These are phyloP conservation scores for Notothenia coriiceps DNA, from an alignment of 2,113 vertebrate genomes.

Conservation along the genomic window DNA sequence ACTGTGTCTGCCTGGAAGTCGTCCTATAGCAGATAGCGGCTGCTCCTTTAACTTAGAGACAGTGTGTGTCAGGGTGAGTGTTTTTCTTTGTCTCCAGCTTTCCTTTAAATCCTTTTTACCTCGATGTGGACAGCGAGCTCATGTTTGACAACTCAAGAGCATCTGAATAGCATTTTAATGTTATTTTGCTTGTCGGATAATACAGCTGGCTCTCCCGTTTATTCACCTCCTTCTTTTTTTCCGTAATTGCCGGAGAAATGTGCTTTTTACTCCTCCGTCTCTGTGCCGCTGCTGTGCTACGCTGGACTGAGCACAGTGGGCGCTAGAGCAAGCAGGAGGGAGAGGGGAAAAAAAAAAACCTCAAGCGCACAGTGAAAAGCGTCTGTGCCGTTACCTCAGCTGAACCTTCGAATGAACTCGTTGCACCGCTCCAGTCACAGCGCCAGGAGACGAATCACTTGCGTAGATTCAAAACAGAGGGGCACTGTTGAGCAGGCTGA, in stretches of 20 bases:
- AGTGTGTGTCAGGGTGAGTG: slow-evolving; percentile 39
- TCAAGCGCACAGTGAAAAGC: slow-evolving; percentile 80
- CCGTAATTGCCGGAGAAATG: slow-evolving; percentile 72
- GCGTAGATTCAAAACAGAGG: slow-evolving; percentile 83
- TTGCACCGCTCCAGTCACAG: slow-evolving; percentile 80
- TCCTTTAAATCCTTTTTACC: slow-evolving; percentile 15
- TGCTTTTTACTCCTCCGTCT: slow-evolving; percentile 62
- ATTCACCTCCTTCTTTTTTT: slow-evolving; percentile 29
- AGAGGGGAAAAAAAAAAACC: slow-evolving; percentile 35
- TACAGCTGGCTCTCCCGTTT: slow-evolving; percentile 33
- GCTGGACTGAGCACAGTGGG: slow-evolving; percentile 79
- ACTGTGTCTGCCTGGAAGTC: slow-evolving; percentile 30
- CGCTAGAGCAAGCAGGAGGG: slow-evolving; percentile 66
- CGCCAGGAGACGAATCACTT: slow-evolving; percentile 81
- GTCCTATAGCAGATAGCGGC: slow-evolving; percentile 19
- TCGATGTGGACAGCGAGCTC: slow-evolving; percentile 36
- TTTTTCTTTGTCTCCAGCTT: slow-evolving; percentile 63
- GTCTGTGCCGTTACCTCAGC: slow-evolving; percentile 85
- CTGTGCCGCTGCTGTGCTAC: slow-evolving; percentile 74
- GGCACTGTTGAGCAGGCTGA: slow-evolving; percentile 77
- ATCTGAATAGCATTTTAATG: slow-evolving; percentile 13
- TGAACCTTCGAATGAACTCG: slow-evolving; percentile 85
- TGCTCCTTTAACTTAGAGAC: slow-evolving; percentile 25
- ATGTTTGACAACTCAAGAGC: slow-evolving; percentile 32
- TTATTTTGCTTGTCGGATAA: slow-evolving; percentile 37